Conservation (phyloP, 2,113 vertebrate genomes). For the Pachycephala philippinensis region DNA sequence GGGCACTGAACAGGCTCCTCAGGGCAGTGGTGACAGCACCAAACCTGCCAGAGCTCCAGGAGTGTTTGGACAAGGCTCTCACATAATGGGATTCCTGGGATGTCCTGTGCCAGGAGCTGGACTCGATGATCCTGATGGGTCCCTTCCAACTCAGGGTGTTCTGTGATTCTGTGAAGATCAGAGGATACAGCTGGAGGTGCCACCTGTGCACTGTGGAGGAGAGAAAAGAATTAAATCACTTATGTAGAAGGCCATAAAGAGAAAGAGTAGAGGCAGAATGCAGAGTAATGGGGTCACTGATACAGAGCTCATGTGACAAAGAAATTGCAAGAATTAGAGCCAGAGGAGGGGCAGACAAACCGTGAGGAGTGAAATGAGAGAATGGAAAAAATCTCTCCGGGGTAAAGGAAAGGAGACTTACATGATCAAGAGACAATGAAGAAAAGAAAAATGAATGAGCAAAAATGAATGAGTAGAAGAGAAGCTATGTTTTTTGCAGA, state of each 20-base stretch:
- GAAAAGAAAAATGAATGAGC: background rate
- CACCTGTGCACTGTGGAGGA: background rate
- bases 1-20: background rate
- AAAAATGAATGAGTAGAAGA: background rate
- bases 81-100: background rate
- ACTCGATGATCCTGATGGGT: accelerated
- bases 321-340: background rate
- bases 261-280: background rate
- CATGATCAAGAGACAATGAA: background rate
- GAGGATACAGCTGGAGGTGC: background rate
- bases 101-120: background rate
- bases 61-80: accelerated
- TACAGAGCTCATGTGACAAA: background rate
- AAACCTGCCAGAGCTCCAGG: background rate
- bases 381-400: background rate
- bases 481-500: background rate
- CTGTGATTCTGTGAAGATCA: too few species aligned
- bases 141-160: background rate
- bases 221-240: background rate
- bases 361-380: background rate
- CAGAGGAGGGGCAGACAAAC: background rate
- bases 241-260: background rate
- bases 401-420: background rate
- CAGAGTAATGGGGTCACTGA: background rate
- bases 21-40: background rate